These are phyloP conservation scores for Ophion slaviceki DNA, from an alignment of 2,888 invertebrate species.

Conservation along the genomic window DNA sequence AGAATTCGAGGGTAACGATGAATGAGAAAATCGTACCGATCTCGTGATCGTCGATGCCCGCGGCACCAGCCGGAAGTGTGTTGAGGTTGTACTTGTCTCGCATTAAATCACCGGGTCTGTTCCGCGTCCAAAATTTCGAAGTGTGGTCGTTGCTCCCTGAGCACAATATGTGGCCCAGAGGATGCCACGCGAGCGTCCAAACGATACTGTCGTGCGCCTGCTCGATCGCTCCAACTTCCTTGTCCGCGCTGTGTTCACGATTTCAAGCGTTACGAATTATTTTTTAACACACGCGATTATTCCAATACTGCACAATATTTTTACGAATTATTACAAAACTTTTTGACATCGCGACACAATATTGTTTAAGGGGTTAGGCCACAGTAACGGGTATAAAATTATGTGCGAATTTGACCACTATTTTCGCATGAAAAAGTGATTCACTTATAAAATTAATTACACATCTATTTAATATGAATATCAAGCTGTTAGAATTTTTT, in stretches of 20 bases:
- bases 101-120: slow-evolving; percentile 99
- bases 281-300: background rate
- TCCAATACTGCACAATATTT: background rate
- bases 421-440: too few relatives aligned
- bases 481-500: too few relatives aligned
- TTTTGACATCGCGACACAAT: too few relatives aligned
- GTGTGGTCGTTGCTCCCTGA: slow-evolving; percentile 99
- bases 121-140: slow-evolving; percentile 99
- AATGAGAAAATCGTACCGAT: slow-evolving; percentile 83
- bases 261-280: background rate
- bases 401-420: too few relatives aligned
- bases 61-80: slow-evolving; percentile 92
- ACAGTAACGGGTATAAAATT: too few relatives aligned
- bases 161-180: slow-evolving; percentile 98
- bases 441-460: too few relatives aligned
- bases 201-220: slow-evolving; percentile 99
- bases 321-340: too few relatives aligned
- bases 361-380: too few relatives aligned
- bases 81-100: slow-evolving; percentile 98
- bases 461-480: too few relatives aligned
- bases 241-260: slow-evolving; percentile 90
- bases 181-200: slow-evolving; percentile 99
- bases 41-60: slow-evolving; percentile 89
- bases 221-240: slow-evolving; percentile 99
- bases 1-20: background rate